Percentiles rank a stretch among this genome's conserved stretches.
These are phyloP conservation scores for Mormyrus hasselquistii DNA, from an alignment of 2,797 vertebrate genomes.

Conservation along the genomic window DNA sequence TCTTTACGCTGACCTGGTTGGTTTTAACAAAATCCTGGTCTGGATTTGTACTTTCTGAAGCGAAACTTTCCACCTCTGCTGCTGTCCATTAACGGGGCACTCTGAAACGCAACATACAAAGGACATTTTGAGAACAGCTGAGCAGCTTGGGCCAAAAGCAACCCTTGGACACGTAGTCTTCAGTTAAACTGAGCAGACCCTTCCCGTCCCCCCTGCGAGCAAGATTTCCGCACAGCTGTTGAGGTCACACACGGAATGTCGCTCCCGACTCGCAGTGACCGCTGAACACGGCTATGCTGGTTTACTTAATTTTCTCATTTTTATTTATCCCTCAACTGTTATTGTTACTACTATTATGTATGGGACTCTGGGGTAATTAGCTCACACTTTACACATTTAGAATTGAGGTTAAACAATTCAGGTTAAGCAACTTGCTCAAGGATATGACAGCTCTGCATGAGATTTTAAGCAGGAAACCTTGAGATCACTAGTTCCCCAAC, in stretches of 20 bases:
- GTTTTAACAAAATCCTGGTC: too few species aligned
- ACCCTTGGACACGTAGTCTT: background rate
- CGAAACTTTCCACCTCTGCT: too few species aligned
- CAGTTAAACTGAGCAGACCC: background rate
- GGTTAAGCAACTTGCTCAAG: slow-evolving; percentile 2
- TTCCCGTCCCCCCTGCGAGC: background rate
- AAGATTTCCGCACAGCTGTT: background rate
- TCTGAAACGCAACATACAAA: background rate
- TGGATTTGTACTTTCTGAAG: too few species aligned
- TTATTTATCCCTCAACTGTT: slow-evolving; percentile 9
- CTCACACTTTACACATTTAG: slow-evolving; percentile 13
- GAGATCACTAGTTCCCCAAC: slow-evolving; percentile 4
- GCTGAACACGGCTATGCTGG: background rate
- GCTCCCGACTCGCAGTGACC: background rate
- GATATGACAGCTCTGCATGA: background rate
- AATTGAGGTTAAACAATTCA: slow-evolving; percentile 21
- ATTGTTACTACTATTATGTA: background rate
- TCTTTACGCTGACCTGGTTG: too few species aligned
- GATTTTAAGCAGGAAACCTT: slow-evolving; percentile 2
- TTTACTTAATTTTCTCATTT: background rate
- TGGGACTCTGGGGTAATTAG: slow-evolving; percentile 6
- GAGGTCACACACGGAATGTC: background rate
- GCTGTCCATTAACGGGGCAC: background rate
- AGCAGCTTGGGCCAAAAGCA: background rate
- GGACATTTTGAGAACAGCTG: background rate